These are phyloP conservation scores for Drosophila suboccidentalis DNA, from an alignment of 2,888 invertebrate species.

Conservation along the genomic window DNA sequence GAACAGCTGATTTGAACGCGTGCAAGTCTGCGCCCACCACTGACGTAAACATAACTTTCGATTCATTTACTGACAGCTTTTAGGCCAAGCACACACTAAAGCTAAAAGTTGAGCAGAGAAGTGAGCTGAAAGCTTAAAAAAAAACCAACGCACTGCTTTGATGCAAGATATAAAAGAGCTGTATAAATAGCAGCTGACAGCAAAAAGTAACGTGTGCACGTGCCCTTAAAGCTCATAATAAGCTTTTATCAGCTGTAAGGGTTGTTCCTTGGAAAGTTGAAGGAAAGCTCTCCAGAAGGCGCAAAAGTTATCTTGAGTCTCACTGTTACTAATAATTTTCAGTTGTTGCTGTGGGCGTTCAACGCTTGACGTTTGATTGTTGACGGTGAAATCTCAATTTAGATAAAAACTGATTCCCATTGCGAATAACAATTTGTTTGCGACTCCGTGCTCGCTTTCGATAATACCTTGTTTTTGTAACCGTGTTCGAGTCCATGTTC, in stretches of 20 bases:
- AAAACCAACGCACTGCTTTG: too few relatives aligned
- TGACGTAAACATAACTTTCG: too few relatives aligned
- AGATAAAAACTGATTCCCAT: conserved; percentile 1
- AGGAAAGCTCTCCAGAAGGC: conserved; percentile 8
- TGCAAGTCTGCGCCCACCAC: too few relatives aligned
- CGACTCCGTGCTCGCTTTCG: neutral
- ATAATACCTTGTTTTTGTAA: neutral
- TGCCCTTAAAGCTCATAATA: conserved; percentile 5
- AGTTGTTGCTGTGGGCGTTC: conserved; percentile 68
- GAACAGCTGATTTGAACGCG: too few relatives aligned
- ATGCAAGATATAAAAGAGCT: too few relatives aligned
- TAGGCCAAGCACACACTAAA: too few relatives aligned
- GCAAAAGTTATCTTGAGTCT: neutral
- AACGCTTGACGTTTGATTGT: conserved; percentile 34
- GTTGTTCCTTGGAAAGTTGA: conserved; percentile 27
- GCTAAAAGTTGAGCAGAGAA: too few relatives aligned
- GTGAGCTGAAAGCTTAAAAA: too few relatives aligned
- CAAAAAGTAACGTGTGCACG: too few relatives aligned
- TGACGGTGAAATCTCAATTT: conserved; percentile 1
- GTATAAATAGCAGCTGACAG: too few relatives aligned
- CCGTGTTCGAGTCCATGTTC: neutral
- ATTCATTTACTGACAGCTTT: too few relatives aligned
- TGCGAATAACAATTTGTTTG: neutral
- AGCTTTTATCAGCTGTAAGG: conserved; percentile 50
- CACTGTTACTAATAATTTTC: conserved; percentile 15